phyloP scores from a whole-genome alignment of 1,140 invertebrate species.

The Drosophila arizonae region DNA sequence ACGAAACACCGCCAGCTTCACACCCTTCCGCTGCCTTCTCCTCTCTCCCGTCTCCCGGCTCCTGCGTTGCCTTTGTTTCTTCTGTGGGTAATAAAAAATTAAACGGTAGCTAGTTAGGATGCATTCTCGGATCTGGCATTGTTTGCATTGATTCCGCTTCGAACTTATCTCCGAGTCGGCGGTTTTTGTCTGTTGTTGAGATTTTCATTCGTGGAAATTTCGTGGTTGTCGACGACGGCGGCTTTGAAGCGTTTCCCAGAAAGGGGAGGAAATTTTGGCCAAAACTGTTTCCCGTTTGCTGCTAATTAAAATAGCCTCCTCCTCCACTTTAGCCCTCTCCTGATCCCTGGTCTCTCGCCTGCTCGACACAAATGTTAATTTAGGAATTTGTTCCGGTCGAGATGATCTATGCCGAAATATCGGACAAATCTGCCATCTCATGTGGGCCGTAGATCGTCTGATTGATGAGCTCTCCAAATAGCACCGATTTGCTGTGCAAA shows the following conservation, averaged over 20 bases:
- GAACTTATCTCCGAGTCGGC: conserved; percentile 16
- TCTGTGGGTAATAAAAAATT: conserved; percentile 74
- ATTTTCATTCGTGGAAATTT: conserved; percentile 75
- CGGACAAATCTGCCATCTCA: conserved; percentile 41
- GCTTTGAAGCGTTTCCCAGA: conserved; percentile 67
- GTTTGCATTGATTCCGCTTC: conserved; percentile 60
- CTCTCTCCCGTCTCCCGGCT: background rate
- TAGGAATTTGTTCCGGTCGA: conserved; percentile 59
- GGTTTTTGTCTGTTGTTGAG: conserved; percentile 44
- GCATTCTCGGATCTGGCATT: conserved; percentile 57
- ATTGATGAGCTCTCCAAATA: conserved; percentile 48
- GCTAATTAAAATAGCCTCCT: conserved; percentile 66
- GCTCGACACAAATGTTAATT: conserved; percentile 50
- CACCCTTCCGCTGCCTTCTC: conserved; percentile 42
- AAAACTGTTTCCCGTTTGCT: conserved; percentile 23
- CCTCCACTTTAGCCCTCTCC: no score
- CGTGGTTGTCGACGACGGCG: conserved; percentile 57
- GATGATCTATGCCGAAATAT: background rate
- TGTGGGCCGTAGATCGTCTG: conserved; percentile 42
- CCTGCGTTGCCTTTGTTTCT: conserved; percentile 15
- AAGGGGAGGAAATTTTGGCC: conserved; percentile 19
- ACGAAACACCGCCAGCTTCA: conserved; percentile 64
- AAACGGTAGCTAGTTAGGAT: conserved; percentile 79
- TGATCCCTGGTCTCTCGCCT: background rate
- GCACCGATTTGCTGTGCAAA: conserved; percentile 27